Conservation (phyloP, 2,113 vertebrate genomes). For the Xyliphius kryptos region DNA sequence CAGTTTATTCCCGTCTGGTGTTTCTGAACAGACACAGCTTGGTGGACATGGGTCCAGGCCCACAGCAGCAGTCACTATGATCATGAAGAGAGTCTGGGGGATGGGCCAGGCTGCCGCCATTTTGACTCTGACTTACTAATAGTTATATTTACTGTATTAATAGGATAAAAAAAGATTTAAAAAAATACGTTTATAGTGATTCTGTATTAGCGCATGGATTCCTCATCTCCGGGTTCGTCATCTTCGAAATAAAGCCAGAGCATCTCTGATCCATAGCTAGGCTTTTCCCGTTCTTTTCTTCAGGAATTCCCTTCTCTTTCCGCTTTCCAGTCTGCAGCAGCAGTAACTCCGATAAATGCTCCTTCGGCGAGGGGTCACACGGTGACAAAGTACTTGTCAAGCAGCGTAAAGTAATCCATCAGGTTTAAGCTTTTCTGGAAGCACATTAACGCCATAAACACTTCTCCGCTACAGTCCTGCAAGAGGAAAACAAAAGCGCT, state of each 20-base stretch:
- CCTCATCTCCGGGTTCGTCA: background rate
- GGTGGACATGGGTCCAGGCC: slow-evolving; percentile 61
- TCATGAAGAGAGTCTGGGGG: slow-evolving; percentile 52
- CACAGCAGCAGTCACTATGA: slow-evolving; percentile 46
- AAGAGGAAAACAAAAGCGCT: slow-evolving; percentile 61
- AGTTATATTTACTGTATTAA: slow-evolving; percentile 33
- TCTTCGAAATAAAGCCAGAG: too few species aligned
- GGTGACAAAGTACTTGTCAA: slow-evolving; percentile 7
- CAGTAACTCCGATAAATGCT: slow-evolving; percentile 27
- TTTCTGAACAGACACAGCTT: slow-evolving; percentile 65
- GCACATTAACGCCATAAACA: too few species aligned
- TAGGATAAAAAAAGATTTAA: slow-evolving; percentile 1
- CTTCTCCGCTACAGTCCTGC: too few species aligned
- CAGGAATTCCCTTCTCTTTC: slow-evolving; percentile 39
- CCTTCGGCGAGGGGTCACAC: too few species aligned
- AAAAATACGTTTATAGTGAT: background rate
- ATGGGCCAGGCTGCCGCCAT: slow-evolving; percentile 67
- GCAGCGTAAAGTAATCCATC: too few species aligned
- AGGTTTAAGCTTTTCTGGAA: too few species aligned
- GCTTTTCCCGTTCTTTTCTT: slow-evolving; percentile 1
- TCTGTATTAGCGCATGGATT: background rate
- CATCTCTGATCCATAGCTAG: slow-evolving; percentile 18
- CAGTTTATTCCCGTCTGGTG: slow-evolving; percentile 43
- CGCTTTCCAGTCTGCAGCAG: slow-evolving; percentile 38
- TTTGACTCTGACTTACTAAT: slow-evolving; percentile 53